Base-by-base conservation (phyloP, 1,140 invertebrate species). In the Semibalanus balanoides region DNA sequence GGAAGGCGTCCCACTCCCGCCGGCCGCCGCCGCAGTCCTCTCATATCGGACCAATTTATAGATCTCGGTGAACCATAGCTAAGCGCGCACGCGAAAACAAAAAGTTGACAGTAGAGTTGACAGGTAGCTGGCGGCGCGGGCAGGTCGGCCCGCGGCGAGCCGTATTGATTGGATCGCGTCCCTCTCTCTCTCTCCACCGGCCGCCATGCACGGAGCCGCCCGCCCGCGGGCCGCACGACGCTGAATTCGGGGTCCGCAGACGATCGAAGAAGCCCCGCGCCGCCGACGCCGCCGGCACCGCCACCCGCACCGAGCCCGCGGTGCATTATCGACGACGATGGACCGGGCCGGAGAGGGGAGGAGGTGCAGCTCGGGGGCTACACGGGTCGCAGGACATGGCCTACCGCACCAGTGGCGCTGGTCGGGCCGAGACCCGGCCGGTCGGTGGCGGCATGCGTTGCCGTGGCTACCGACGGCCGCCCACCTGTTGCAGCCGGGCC, bases 11-110 rank as follows among this genome's bases (percentile, higher is more conserved):
- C 35, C 17, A 40, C 35, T 40, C 51, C 22, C 14, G 51, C 7
- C 51, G 1, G 51, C 51, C 5, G 5, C 35, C 35, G 35, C 35
- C 35, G 5, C 5, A 74, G 78, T 35, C 76, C 31, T 64, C 51
- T 64, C 76, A 75, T 51, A 74, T 22, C n/a, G 25, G n/a, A n/a
- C 51, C 27, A 40, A 76, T 76, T 64, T 76, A 75, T 30, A 31
- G n/a, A 27, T 75, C 35, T 14, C 30, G 73, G 64, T n/a, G 35
- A n/a, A 74, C 28, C 40, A 29, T 28, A 35, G 40, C 30, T 29
- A 40, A 29, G 74, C 40, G 27, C n/a, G n/a, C n/a, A 73, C 31
- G 29, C 74, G 40, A 9, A 78, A 51, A 76, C 28, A 30, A 30
- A 76, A 64, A 29, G 75, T 25, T 64, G 51, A 64, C 51, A 64